Evolutionary conservation across 2,797 vertebrate genomes (phyloP).

Genomic region (Toxotes lorentzi): DNA sequence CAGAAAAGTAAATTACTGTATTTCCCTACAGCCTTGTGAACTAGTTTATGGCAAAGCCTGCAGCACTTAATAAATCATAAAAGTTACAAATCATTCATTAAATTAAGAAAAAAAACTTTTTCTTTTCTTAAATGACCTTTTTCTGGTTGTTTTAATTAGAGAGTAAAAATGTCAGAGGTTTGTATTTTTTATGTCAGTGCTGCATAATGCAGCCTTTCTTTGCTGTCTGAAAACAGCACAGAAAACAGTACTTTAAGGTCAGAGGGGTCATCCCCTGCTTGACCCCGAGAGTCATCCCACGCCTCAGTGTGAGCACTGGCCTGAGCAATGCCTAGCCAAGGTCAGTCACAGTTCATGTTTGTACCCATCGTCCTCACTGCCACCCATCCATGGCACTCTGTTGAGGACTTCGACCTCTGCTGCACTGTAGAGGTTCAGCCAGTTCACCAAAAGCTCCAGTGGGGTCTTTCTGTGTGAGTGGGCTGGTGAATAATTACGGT

Average conservation of each 20-base stretch:
- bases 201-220: not conserved
- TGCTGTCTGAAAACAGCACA: not conserved
- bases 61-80: constrained; percentile 13
- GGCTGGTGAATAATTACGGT: constrained; percentile 45
- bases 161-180: not conserved
- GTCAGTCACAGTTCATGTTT: constrained; percentile 40
- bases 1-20: constrained; percentile 31
- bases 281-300: constrained; percentile 33
- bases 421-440: constrained; percentile 12
- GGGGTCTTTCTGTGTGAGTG: constrained; percentile 23
- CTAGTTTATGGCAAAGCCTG: constrained; percentile 12
- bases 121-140: not conserved
- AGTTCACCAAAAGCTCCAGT: constrained; percentile 17
- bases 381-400: not conserved
- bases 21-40: constrained; percentile 24
- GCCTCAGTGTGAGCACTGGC: constrained; percentile 36
- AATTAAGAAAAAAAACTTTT: not conserved
- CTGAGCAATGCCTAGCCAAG: constrained; percentile 30
- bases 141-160: not conserved
- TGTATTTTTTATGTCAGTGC: not conserved
- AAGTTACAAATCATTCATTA: constrained; percentile 15
- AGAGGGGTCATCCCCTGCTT: constrained; percentile 6
- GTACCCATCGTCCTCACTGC: constrained; percentile 26
- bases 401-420: constrained; percentile 33
- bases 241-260: constrained; percentile 1